Evolutionary conservation across 2,888 invertebrate species (phyloP).

Genomic region (Oscheius sp.): DNA sequence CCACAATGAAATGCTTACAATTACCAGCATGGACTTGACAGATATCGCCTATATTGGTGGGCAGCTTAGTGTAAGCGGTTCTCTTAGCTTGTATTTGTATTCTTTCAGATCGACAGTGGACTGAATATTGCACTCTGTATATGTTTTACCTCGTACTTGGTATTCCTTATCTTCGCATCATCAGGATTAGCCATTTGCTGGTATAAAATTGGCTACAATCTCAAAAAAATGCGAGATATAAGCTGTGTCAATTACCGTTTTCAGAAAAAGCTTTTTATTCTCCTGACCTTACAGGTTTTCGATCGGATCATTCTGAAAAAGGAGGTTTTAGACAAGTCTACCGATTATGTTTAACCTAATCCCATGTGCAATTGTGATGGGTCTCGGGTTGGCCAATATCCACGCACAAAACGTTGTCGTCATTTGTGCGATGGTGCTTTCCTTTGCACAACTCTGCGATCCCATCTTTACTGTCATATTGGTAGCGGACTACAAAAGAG

Average conservation of each 20-base stretch:
- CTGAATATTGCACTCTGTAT: too few species aligned
- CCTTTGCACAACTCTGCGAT: slow-evolving; percentile 9
- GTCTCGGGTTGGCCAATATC: neutral
- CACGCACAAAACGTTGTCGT: neutral
- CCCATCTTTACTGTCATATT: slow-evolving; percentile 8
- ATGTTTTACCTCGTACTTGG: too few species aligned
- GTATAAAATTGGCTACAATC: slow-evolving; percentile 8
- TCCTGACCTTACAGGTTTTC: slow-evolving; percentile 16
- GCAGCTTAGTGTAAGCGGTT: too few species aligned
- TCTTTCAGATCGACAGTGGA: too few species aligned
- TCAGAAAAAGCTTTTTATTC: slow-evolving; percentile 12
- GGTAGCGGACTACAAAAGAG: neutral
- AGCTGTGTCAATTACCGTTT: neutral
- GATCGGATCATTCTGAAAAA: neutral
- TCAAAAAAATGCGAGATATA: neutral
- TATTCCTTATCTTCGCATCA: too few species aligned
- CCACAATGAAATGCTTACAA: too few species aligned
- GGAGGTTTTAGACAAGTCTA: neutral
- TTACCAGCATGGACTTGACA: too few species aligned
- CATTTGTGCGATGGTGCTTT: neutral
- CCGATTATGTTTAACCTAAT: neutral
- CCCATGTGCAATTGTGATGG: neutral
- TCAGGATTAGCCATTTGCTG: neutral
- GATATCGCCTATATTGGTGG: too few species aligned
- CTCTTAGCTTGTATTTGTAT: too few species aligned